phyloP scores from a whole-genome alignment of 2,888 invertebrate genomes.

The Epinotia brunnichana region DNA sequence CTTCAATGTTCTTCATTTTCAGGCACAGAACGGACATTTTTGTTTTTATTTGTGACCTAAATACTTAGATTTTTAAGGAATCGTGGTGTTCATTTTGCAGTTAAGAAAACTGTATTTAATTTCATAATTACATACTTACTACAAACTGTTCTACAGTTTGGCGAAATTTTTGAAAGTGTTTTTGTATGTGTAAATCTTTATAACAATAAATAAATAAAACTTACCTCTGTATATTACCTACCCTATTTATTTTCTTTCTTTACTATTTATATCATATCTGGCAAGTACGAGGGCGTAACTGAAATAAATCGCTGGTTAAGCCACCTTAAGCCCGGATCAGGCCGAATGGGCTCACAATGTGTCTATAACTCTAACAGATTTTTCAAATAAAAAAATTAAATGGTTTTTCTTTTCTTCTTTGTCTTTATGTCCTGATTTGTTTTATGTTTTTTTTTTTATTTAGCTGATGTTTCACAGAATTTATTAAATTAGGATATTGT shows the following conservation, averaged over 20 bases:
- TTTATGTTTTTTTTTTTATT: not conserved
- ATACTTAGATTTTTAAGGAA: no score
- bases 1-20: no score
- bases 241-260: not conserved
- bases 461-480: not conserved
- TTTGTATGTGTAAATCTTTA: no score
- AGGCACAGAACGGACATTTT: no score
- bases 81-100: no score
- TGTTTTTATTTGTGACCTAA: no score
- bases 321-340: conserved; percentile 45
- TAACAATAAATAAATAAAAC: no score
- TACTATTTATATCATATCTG: conserved; percentile 17
- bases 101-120: no score
- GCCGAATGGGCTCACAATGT: conserved; percentile 19
- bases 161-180: no score
- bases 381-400: not conserved
- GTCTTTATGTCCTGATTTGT: not conserved
- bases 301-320: conserved; percentile 53
- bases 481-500: not conserved
- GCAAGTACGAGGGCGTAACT: conserved; percentile 45
- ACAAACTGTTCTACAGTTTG: no score
- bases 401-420: not conserved
- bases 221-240: no score
- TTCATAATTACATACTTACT: no score
- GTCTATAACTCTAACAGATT: conserved; percentile 29